A percentile compares a stretch with the other conserved stretches of the same genome.
phyloP scores from a whole-genome alignment of 2,797 vertebrate species.

The Epinephelus malabaricus region DNA sequence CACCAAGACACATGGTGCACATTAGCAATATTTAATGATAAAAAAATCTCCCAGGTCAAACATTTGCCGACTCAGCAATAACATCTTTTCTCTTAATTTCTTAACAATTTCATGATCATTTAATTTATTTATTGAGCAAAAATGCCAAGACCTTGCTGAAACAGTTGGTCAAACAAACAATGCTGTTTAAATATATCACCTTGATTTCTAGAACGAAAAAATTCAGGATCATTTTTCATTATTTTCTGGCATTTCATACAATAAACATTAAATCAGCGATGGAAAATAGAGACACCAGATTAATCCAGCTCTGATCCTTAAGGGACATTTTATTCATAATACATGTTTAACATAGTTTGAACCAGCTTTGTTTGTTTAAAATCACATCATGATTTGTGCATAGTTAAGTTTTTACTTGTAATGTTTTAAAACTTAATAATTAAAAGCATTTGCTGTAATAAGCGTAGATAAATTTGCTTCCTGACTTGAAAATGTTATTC shows the following conservation, averaged over 20 bases:
- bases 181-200: too few relatives aligned
- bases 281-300: neutral
- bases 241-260: too few relatives aligned
- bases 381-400: constrained; percentile 1
- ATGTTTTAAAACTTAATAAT: neutral
- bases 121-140: neutral
- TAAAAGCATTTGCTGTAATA: neutral
- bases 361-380: neutral
- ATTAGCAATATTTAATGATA: neutral
- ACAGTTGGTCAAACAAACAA: neutral
- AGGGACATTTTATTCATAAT: neutral
- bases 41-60: neutral
- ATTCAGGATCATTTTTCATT: neutral
- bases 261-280: neutral
- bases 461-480: neutral
- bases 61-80: too few relatives aligned
- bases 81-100: too few relatives aligned
- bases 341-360: neutral
- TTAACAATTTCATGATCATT: too few relatives aligned
- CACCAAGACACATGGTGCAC: constrained; percentile 6
- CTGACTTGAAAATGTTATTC: constrained; percentile 22
- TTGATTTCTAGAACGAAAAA: too few relatives aligned
- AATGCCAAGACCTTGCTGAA: neutral
- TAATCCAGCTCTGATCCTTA: neutral
- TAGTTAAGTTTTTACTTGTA: neutral